Evolutionary conservation across 2,113 vertebrate species (phyloP).

Genomic region (Maylandia zebra): DNA sequence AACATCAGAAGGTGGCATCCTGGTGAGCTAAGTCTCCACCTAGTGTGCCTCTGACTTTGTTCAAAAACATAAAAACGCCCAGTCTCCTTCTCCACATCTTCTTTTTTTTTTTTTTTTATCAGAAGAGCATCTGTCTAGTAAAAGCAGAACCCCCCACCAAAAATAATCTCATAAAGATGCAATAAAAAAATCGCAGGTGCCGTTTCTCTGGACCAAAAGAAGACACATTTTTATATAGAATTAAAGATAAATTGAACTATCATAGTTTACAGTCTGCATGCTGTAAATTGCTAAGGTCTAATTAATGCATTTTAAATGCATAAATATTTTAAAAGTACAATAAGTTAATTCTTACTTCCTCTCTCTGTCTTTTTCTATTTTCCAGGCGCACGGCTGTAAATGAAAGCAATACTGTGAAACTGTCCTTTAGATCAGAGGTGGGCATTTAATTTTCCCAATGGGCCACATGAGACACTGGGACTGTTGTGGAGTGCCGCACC

Average conservation of each 20-base stretch:
- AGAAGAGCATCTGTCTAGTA: background rate
- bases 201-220: background rate
- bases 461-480: background rate
- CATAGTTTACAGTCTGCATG: background rate
- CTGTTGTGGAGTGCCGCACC: background rate
- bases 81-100: background rate
- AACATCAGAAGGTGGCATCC: background rate
- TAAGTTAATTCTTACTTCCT: background rate
- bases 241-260: background rate
- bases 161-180: background rate
- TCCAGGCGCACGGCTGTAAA: background rate
- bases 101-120: background rate
- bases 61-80: background rate
- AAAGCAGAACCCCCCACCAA: background rate
- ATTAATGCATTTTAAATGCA: background rate
- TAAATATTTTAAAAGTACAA: background rate
- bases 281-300: background rate
- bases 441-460: background rate
- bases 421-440: background rate
- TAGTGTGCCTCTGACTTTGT: background rate
- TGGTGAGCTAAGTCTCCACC: background rate
- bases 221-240: background rate
- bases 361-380: background rate
- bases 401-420: background rate
- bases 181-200: background rate